These are phyloP conservation scores for Pseudotriccus pelzelni DNA, from an alignment of 2,797 vertebrate genomes.

Conservation along the genomic window DNA sequence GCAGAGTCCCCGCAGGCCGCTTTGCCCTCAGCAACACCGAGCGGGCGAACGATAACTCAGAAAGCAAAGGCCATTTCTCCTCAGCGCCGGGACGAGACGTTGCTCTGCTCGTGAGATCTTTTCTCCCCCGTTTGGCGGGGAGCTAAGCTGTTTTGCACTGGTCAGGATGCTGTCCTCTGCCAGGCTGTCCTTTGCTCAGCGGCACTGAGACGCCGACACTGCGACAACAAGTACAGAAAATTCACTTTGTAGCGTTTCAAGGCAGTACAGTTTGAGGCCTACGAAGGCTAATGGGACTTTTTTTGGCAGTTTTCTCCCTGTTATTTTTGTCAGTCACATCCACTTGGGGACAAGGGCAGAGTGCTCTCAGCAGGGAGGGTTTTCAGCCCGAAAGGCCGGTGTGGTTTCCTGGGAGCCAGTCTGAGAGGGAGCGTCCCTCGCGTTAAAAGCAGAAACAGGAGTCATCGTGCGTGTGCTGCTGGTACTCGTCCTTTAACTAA, in stretches of 20 bases:
- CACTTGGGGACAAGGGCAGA: accelerated
- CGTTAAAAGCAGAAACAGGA: background rate
- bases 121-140: background rate
- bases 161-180: accelerated
- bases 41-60: accelerated
- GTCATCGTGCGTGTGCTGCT: accelerated
- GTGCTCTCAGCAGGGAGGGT: too few relatives aligned
- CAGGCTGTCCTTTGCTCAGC: too few relatives aligned
- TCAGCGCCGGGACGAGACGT: accelerated
- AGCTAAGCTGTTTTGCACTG: accelerated
- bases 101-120: too few relatives aligned
- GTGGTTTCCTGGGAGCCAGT: background rate
- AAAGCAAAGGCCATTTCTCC: background rate
- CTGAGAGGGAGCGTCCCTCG: accelerated
- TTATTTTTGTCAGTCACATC: background rate
- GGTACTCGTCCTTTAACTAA: background rate
- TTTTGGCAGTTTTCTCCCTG: background rate
- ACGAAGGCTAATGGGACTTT: background rate
- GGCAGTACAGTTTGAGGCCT: background rate
- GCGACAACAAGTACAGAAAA: background rate
- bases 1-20: accelerated
- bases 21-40: accelerated
- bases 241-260: accelerated
- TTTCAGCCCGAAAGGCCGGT: background rate
- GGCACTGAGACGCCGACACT: too few relatives aligned